Evolutionary conservation across 2,113 vertebrate species (phyloP), one percentile per base, ranked within the genome.

Genomic region (Grantiella picta): DNA sequence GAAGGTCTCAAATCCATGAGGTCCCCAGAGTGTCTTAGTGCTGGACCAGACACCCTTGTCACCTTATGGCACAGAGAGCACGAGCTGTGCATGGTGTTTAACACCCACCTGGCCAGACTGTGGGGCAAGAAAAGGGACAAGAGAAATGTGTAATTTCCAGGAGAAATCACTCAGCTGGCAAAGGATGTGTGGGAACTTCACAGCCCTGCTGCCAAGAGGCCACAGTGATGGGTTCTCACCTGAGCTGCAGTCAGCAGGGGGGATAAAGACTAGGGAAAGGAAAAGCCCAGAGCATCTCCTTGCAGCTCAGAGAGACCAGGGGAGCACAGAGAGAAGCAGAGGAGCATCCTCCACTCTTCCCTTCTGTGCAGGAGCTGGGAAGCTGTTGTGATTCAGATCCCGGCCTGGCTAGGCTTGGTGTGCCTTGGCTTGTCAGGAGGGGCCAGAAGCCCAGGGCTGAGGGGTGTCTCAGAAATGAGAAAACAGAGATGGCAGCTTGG

Each of bases 361-460:
- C 1, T 0, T 19, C 16, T 4, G 6, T 3, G 18, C 57, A 65
- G 82, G 61, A 75, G n/a, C 31, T 1, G 0, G 23, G 40, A 82
- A 35, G 44, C 44, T 1, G 2, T 87, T 5, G 7, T 66, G 49
- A 72, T 71, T 78, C 52, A 47, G 49, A 35, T 33, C 40, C 29
- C 57, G 76, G 61, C 31, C 56, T 2, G 3, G 33, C 25, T 31
- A 20, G 28, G 33, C 44, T 65, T 1, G 0, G 44, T 61, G 42
- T 71, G 49, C 47, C 65, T 27, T 66, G n/a, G 49, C 44, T 89
- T 72, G 33, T 57, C 3, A 7, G 56, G 42, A 78, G 82, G 68
- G 8, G 10, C 63, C 4, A 2, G 53, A 25, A 36, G 59, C 28
- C 50, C 2, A 1, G 38, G 16, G 7, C 33, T 16, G 44, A 4